A percentile compares a stretch with the other conserved stretches of the same genome.
Evolutionary conservation across 2,113 vertebrate genomes (phyloP).

Genomic region (Microcebus tavaratra): DNA sequence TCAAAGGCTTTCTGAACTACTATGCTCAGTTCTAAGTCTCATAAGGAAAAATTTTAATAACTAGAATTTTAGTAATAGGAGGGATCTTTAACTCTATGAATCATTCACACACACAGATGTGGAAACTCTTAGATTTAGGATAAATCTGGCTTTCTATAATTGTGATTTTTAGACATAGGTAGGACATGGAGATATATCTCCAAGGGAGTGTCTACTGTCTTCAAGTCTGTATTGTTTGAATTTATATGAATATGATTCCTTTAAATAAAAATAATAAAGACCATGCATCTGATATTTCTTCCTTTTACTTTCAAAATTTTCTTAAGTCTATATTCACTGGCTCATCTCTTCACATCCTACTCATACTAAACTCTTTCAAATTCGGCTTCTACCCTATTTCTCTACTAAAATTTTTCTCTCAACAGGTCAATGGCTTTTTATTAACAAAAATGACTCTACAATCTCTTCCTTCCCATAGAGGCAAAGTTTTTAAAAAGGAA

Average conservation of each 20-base stretch:
- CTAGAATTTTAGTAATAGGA: background rate
- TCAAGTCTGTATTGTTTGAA: background rate
- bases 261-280: constrained; percentile 38
- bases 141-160: background rate
- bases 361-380: constrained; percentile 2
- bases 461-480: background rate
- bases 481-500: background rate
- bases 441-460: constrained; percentile 1
- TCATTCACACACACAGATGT: background rate
- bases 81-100: background rate
- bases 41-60: background rate
- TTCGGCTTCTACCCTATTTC: constrained; percentile 1
- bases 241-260: background rate
- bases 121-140: background rate
- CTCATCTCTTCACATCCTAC: background rate
- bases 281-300: background rate
- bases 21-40: background rate
- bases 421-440: constrained; percentile 1
- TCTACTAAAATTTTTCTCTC: background rate
- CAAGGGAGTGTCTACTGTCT: background rate
- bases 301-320: constrained; percentile 19
- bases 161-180: background rate
- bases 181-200: background rate
- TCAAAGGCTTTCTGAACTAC: constrained; percentile 12
- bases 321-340: background rate